These are phyloP conservation scores for Tachyglossus aculeatus DNA, from an alignment of 2,797 vertebrate genomes.

Conservation along the genomic window DNA sequence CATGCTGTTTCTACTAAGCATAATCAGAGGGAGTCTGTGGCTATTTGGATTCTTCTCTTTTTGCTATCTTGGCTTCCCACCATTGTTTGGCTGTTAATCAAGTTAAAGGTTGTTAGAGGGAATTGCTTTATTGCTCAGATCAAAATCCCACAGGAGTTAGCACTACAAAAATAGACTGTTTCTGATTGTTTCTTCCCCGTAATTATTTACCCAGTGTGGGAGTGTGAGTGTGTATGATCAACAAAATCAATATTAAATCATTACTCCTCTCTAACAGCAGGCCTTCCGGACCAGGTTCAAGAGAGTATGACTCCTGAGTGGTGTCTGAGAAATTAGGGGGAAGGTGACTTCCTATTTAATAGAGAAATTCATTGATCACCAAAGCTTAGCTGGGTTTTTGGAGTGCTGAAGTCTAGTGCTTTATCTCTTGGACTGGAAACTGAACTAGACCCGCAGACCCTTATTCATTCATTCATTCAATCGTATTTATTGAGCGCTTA, in stretches of 20 bases:
- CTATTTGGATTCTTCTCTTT: neutral
- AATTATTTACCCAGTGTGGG: neutral
- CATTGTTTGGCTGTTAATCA: neutral
- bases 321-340: neutral
- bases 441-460: no score
- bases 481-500: no score
- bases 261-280: neutral
- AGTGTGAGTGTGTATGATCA: neutral
- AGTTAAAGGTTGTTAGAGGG: neutral
- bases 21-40: no score
- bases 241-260: neutral
- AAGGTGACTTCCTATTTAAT: slow-evolving; percentile 3
- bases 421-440: slow-evolving; percentile 4
- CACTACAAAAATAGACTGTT: neutral
- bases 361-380: slow-evolving; percentile 1
- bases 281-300: neutral
- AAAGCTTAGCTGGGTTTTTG: neutral
- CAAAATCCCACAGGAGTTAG: neutral
- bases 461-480: no score
- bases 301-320: no score
- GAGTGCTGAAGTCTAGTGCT: neutral
- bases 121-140: neutral
- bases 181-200: neutral
- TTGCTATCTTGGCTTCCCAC: neutral
- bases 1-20: no score